Percentiles rank a stretch among this genome's conserved stretches.
These are phyloP conservation scores for Pandemis cinnamomeana DNA, from an alignment of 2,888 invertebrate species.

Conservation along the genomic window DNA sequence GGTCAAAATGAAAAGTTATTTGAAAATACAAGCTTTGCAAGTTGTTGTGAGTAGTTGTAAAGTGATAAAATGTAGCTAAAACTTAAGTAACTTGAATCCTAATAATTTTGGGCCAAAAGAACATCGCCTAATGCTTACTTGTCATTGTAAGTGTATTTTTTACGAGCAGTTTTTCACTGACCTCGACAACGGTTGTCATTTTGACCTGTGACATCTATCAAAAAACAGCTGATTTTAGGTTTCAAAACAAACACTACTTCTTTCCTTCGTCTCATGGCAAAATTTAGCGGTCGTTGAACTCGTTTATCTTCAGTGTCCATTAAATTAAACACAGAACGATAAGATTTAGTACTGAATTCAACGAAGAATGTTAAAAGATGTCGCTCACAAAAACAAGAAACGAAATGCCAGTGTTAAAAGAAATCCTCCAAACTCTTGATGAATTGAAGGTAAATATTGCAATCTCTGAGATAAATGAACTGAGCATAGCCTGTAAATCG, in stretches of 20 bases:
- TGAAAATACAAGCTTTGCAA: neutral
- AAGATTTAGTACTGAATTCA: neutral
- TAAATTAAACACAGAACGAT: neutral
- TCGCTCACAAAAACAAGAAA: neutral
- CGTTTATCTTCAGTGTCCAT: neutral
- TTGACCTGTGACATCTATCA: neutral
- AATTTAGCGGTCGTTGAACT: neutral
- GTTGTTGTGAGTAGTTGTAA: neutral
- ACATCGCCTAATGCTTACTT: neutral
- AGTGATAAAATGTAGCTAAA: neutral
- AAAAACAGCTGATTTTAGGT: neutral
- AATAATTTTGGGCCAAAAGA: too few species aligned
- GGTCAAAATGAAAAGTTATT: slow-evolving; percentile 47
- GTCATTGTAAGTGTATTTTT: neutral
- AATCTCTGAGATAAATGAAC: slow-evolving; percentile 65
- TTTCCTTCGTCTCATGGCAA: neutral
- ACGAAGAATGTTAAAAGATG: neutral
- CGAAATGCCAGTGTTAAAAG: slow-evolving; percentile 46
- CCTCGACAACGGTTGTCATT: slow-evolving; percentile 13
- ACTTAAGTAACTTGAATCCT: neutral
- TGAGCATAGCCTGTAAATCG: slow-evolving; percentile 66
- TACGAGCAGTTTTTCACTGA: neutral
- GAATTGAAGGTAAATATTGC: slow-evolving; percentile 59
- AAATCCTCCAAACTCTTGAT: slow-evolving; percentile 59
- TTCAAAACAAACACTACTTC: neutral